phyloP scores from a whole-genome alignment of 2,888 invertebrate genomes.

The Platerodrilus igneus region DNA sequence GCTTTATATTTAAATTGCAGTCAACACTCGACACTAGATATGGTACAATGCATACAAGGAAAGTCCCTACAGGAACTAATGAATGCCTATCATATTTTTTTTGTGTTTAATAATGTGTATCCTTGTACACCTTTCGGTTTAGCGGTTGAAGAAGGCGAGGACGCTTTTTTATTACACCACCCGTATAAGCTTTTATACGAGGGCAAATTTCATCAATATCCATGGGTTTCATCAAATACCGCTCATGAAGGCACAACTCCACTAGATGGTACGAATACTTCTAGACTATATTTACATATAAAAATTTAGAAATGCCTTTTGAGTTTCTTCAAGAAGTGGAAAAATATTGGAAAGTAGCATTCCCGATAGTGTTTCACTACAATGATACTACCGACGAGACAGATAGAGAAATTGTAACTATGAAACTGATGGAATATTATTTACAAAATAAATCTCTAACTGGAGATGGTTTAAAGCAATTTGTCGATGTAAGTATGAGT shows the following conservation, averaged over 20 bases:
- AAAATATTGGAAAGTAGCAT: slow-evolving; percentile 34
- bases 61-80: slow-evolving; percentile 57
- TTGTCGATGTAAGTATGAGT: slow-evolving; percentile 37
- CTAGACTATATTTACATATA: slow-evolving; percentile 2
- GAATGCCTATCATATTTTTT: slow-evolving; percentile 52
- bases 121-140: slow-evolving; percentile 39
- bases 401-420: slow-evolving; percentile 27
- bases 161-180: slow-evolving; percentile 62
- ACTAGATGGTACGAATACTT: slow-evolving; percentile 58
- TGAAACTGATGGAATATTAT: slow-evolving; percentile 35
- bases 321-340: slow-evolving; percentile 46
- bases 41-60: slow-evolving; percentile 62
- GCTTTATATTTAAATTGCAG: slow-evolving; percentile 61
- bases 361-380: slow-evolving; percentile 35
- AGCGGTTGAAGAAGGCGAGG: slow-evolving; percentile 42
- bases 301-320: too few species aligned
- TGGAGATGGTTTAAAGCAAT: slow-evolving; percentile 27
- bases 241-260: slow-evolving; percentile 72
- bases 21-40: slow-evolving; percentile 48
- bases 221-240: slow-evolving; percentile 64
- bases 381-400: slow-evolving; percentile 32
- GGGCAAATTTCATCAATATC: slow-evolving; percentile 60
- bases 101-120: slow-evolving; percentile 52
- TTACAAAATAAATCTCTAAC: slow-evolving; percentile 29
- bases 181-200: slow-evolving; percentile 58